Evolutionary conservation across 1,140 invertebrate species (phyloP), one percentile per base, ranked within the genome.

Genomic region (Platyura marginata): DNA sequence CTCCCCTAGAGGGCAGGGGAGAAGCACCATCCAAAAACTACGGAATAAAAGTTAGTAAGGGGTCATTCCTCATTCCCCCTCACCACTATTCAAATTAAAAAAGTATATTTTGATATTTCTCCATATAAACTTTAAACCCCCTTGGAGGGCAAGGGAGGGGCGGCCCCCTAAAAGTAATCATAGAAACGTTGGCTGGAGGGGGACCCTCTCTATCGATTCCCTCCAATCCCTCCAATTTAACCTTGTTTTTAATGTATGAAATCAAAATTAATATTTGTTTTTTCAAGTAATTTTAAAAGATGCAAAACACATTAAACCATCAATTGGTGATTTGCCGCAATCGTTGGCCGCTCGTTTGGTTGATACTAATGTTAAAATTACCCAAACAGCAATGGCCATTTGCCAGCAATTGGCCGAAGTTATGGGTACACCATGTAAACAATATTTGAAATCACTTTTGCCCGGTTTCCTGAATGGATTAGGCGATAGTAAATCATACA

Each of bases 311-410:
- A 85, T 93, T 40, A 86, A 83, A 48, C 64, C 81, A 0, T 77
- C 76, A 40, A 69, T 95, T 19, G 88, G 88, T 0, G 82, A 90
- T 52, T 61, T 93, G 6, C 82, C 86, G 0, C 74, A 79, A 44
- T 78, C 79, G 3, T 59, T 96, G 16, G 74, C 75, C 5, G 68
- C 72, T 2, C 67, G 90, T 19, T 63, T 94, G 3, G 63, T 77
- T 0, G 92, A 96, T 56, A 88, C 85, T 21, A 96, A 96, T 63
- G 87, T 83, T 22, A 92, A 89, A 61, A 74, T 96, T 48, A 84
- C 86, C 2, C 80, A 82, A 49, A 76, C 76, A 18, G 73, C 89
- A 1, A 62, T 94, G 16, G 74, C 74, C 32, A 78, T 94, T 41
- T 89, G 86, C 51, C 77, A 88, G 51, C 68, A 66, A 25, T 64